Base-by-base conservation (phyloP, 2,113 vertebrate genomes). In the Microcebus jonahi region DNA sequence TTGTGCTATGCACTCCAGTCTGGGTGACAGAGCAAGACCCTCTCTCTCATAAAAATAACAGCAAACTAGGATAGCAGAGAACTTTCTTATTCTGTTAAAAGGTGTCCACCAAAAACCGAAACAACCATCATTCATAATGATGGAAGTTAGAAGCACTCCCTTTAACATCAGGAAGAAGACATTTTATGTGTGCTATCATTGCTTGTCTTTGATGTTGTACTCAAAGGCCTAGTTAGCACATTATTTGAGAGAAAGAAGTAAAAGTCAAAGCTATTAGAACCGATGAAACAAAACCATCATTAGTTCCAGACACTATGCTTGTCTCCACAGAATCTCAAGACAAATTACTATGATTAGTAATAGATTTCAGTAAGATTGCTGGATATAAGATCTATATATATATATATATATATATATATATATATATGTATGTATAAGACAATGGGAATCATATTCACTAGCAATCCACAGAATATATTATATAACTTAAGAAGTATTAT, bases 91-190 rank as follows among this genome's bases (percentile, higher is more conserved):
- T 82, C 23, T 57, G 4, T 65, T 90, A 67, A 50, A 48, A 85
- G 23, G 2, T 93, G 13, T 92, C 29, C 67, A 31, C 36, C 34
- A 53, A 42, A 81, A 63, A 4, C 34, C 36, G 23, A 70, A 91
- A 75, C 73, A 80, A 7, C 36, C 2, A 31, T 76, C 29, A 59
- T 82, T 36, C 39, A 61, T 61, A 79, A 45, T 80, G 55, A n/a
- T 83, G 31, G n/a, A 82, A 75, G 29, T 91, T 91, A 63, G 42
- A 88, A 55, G 17, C 8, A 63, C 70, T 83, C n/a, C 20, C 88
- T 94, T 84, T 77, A 81, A 83, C 81, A 77, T 91, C 27, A 53
- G 48, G 63, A 93, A 61, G 53, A 88, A 77, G 29, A 57, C 50
- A 63, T 67, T 88, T 76, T 61, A 53, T 68, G 18, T 36, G 13